Evolutionary conservation across 2,888 invertebrate species (phyloP).

Genomic region (Nephrotoma guestfalica): DNA sequence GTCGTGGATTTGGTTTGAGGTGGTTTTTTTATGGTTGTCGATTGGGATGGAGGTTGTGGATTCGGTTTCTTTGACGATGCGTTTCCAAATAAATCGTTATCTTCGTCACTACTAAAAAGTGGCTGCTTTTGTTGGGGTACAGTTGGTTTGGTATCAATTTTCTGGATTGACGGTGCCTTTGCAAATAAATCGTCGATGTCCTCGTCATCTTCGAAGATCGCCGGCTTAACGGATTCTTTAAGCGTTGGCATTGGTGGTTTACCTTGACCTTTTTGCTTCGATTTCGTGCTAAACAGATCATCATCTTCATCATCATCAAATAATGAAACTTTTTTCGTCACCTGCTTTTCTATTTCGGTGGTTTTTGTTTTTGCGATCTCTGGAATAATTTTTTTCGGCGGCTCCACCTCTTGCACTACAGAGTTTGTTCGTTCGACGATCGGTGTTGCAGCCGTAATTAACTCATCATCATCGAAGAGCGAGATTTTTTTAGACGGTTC

Average conservation of each 20-base stretch:
- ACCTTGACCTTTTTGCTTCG: background rate
- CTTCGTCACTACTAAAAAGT: conserved; percentile 2
- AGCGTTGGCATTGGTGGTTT: background rate
- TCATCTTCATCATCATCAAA: conserved; percentile 5
- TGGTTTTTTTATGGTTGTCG: background rate
- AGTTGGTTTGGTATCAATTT: background rate
- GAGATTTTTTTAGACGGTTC: background rate
- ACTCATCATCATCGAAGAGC: background rate
- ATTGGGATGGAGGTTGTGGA: background rate
- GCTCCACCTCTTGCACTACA: background rate
- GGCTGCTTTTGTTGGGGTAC: background rate
- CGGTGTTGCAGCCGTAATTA: background rate
- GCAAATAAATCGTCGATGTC: conserved; percentile 7
- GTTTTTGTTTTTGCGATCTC: background rate
- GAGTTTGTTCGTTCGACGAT: background rate
- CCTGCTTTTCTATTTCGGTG: background rate
- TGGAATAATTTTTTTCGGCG: background rate
- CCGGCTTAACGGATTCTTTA: background rate
- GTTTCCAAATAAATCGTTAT: background rate
- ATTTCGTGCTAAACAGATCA: background rate
- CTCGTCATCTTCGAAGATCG: conserved; percentile 5
- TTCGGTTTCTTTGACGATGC: background rate
- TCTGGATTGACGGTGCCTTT: background rate
- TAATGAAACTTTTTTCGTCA: background rate
- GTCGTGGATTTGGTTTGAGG: background rate